Base-by-base conservation (phyloP, 2,888 invertebrate genomes). In the Ditula angustiorana region DNA sequence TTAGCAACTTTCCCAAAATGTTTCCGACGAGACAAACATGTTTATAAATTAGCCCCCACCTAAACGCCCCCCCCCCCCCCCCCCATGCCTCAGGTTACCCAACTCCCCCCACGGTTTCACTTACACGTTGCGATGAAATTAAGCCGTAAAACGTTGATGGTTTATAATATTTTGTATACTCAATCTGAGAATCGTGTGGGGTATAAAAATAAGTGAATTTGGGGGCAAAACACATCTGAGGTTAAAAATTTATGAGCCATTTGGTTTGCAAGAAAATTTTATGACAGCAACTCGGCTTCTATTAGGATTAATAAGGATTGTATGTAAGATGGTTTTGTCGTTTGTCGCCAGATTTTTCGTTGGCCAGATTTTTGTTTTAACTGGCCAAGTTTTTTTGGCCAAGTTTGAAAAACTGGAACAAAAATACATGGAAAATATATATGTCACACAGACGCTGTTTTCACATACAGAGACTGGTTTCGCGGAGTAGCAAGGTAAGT, bases 91-190 rank as follows among this genome's bases (percentile, higher is more conserved):
- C n/a, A n/a, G n/a, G n/a, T n/a, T n/a, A n/a, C 28, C 30, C 33
- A 16, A 4, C 1, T 5, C n/a, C 60, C 44, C 41, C n/a, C 44
- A 44, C 60, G 53, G 50, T 53, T 30, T 61, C 60, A 52, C 52
- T 57, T 44, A 57, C 56, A 41, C 41, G 35, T 21, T n/a, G 33
- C 23, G 53, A 23, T 35, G 24, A 44, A 61, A 52, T 61, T 53
- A 53, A 52, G 33, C 19, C 50, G 50, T 61, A 61, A 53, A 61
- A 61, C n/a, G 30, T 33, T 52, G 28, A 61, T 61, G 44, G 52
- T 30, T 52, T 52, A 52, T 61, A 26, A 59, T 37, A 60, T 61
- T 61, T 61, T 61, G 52, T 61, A 44, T 44, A 44, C 52, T 23
- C 49, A 52, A 44, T 50, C 49, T 28, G 52, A 7, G 52, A 13